Evolutionary conservation across 2,113 vertebrate genomes (phyloP), one percentile per base, ranked within the genome.

Genomic region (Oreotragus oreotragus): DNA sequence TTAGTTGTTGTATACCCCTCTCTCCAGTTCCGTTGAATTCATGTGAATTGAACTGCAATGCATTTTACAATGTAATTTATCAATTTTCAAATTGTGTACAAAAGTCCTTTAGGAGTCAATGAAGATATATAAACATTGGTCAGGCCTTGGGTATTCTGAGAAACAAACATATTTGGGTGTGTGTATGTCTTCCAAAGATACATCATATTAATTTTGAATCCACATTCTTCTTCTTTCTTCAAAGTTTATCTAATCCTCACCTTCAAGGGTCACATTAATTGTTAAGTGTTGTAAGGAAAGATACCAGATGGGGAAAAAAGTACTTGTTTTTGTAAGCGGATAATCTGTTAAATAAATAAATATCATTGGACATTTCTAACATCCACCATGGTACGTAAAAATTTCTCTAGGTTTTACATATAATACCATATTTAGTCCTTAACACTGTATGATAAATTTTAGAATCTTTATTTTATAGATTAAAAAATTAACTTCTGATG

Each of bases 301-400:
- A 2, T 16, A 83, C 6, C 15, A 84, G 51, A 85, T 30, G 76
- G 5, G 43, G 58, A 45, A 66, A 90, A 92, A 87, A 39, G 3
- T 79, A 87, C 81, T 94, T 94, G 51, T 55, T 79, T 73, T 60
- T 45, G 1, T 66, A 88, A 93, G 9, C 30, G 4, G 17, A 60
- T 80, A 47, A 66, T 43, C 55, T 88, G 28, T 53, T 97, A 94
- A 93, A n/a, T 96, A 94, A 93, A n/a, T 80, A 87, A 90, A 62
- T 64, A 21, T 3, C 49, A 62, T 23, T 0, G 62, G 55, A 73
- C 2, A 15, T 94, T 96, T 92, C 55, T 91, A 84, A 83, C 19
- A 47, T 53, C 4, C 23, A 39, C 12, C 30, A 43, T 47, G 1
- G 8, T 62, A 83, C 28, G 2, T 94, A 6, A 76, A 19, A 91